A percentile compares a stretch with the other conserved stretches of the same genome.
Evolutionary conservation across 2,797 vertebrate genomes (phyloP).

Genomic region (Xiphorhynchus erythropygius): DNA sequence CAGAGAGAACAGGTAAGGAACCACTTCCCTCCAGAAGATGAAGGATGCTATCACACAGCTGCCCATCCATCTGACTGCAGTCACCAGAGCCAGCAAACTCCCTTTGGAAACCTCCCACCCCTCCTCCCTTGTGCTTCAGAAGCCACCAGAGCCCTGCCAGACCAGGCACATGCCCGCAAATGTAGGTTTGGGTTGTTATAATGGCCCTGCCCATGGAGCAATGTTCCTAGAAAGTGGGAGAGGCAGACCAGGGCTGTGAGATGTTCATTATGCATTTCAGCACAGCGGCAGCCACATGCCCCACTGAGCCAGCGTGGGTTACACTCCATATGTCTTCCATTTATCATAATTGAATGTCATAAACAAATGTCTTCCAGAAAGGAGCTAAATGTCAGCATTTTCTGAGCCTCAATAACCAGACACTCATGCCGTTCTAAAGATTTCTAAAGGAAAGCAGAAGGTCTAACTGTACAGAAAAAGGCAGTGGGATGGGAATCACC

Average conservation of each 20-base stretch:
- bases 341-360: not conserved
- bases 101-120: not conserved
- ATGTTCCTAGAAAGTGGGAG: not conserved
- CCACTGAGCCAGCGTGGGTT: not conserved
- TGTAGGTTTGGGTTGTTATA: not conserved
- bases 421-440: fast-evolving
- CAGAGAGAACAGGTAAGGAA: not conserved
- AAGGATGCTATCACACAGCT: not conserved
- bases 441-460: not conserved
- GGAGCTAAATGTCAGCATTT: not conserved
- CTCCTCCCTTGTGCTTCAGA: not conserved
- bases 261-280: fast-evolving
- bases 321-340: not conserved
- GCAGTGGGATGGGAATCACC: not conserved
- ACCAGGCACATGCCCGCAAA: fast-evolving
- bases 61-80: not conserved
- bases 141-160: not conserved
- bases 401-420: not conserved
- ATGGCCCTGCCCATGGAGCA: not conserved
- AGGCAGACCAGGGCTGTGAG: not conserved
- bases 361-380: not conserved
- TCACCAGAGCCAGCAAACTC: not conserved
- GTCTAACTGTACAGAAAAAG: not conserved
- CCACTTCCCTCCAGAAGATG: not conserved
- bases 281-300: fast-evolving